phyloP scores from a whole-genome alignment of 2,888 invertebrate genomes.

The Petrolisthes manimaculis region DNA sequence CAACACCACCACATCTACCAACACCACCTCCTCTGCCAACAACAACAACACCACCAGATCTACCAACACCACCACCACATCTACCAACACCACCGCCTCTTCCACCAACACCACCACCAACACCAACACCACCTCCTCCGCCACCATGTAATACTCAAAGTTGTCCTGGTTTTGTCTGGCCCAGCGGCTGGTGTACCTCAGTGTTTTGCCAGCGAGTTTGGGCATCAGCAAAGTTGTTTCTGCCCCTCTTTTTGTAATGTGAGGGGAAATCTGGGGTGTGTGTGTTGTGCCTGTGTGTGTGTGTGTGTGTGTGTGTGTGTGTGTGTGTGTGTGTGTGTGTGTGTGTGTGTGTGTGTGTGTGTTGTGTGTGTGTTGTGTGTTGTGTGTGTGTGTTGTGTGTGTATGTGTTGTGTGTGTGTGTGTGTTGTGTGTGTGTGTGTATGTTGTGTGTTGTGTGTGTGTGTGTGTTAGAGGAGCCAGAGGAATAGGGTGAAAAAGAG shows the following conservation, averaged over 20 bases:
- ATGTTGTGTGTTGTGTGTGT: no score
- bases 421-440: background rate
- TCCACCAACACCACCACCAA: no score
- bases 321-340: background rate
- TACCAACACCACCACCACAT: no score
- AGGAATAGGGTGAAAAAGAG: background rate
- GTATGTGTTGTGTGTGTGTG: background rate
- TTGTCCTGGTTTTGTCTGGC: background rate
- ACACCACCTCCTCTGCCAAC: no score
- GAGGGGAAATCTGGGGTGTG: background rate
- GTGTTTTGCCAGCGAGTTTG: background rate
- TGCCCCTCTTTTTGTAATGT: no score
- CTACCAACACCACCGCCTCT: no score
- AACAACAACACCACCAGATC: no score
- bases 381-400: background rate
- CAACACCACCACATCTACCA: no score
- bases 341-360: slow-evolving; percentile 16
- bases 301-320: background rate
- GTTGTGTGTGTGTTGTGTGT: background rate
- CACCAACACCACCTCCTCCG: background rate
- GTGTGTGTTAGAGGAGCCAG: background rate
- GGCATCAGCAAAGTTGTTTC: no score
- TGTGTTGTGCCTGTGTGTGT: background rate
- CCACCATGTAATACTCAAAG: background rate
- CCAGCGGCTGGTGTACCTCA: background rate